Percentiles rank a stretch among this genome's conserved stretches.
Evolutionary conservation across 2,888 invertebrate species (phyloP).

Genomic region (Orchestes rusci): DNA sequence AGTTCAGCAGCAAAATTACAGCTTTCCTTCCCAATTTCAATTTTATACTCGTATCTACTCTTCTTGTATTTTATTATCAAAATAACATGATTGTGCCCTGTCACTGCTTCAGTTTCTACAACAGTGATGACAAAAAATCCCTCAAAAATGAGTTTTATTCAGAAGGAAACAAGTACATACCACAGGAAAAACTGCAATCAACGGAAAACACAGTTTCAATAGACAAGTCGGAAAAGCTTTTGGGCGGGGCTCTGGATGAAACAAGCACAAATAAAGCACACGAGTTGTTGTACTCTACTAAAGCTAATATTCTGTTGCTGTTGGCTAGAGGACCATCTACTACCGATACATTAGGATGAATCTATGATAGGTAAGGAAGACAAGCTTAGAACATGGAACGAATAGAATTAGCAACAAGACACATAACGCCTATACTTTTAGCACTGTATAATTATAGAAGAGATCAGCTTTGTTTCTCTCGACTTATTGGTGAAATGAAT

Average conservation of each 20-base stretch:
- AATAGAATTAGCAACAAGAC: constrained; percentile 3
- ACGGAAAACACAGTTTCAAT: constrained; percentile 76
- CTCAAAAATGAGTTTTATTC: background rate
- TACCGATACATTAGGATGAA: constrained; percentile 42
- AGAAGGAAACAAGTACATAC: constrained; percentile 35
- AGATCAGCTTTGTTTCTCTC: background rate
- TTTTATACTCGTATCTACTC: constrained; percentile 48
- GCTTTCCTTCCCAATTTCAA: constrained; percentile 53
- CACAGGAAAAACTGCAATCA: constrained; percentile 72
- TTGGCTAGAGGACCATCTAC: constrained; percentile 46
- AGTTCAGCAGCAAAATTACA: constrained; percentile 68
- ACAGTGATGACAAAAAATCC: constrained; percentile 5
- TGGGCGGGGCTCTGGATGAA: constrained; percentile 57
- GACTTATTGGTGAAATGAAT: too few relatives aligned
- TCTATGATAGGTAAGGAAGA: constrained; percentile 28
- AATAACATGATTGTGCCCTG: constrained; percentile 47
- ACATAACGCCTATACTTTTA: too few relatives aligned
- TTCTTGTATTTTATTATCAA: constrained; percentile 50
- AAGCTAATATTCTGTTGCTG: constrained; percentile 50
- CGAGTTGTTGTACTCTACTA: constrained; percentile 51
- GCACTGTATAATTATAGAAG: background rate
- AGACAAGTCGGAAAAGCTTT: constrained; percentile 67
- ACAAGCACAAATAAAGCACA: constrained; percentile 52
- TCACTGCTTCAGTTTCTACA: constrained; percentile 48
- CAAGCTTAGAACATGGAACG: background rate